phyloP scores from a whole-genome alignment of 2,888 invertebrate genomes.

The Phytoseiulus persimilis region DNA sequence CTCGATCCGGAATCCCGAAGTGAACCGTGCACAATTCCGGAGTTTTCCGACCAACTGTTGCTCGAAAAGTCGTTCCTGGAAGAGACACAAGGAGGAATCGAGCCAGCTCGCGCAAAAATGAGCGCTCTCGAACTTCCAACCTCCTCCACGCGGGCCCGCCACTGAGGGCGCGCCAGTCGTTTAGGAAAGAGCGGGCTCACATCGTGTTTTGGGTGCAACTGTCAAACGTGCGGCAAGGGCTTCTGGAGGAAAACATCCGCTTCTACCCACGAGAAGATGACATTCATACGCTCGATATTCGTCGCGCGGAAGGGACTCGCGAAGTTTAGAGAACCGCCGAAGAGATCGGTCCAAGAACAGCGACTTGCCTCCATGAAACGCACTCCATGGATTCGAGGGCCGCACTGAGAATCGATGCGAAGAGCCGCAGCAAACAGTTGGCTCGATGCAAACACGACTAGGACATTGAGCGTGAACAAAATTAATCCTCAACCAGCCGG shows the following conservation, averaged over 20 bases:
- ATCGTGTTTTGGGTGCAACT: not conserved
- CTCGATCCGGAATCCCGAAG: not conserved
- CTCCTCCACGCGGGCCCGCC: not conserved
- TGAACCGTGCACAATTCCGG: not conserved
- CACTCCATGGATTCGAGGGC: too few relatives aligned
- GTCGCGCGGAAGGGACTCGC: not conserved
- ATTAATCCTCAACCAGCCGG: not conserved
- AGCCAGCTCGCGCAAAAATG: not conserved
- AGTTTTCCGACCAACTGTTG: not conserved
- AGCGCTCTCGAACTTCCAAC: conserved; percentile 5
- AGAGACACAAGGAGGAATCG: not conserved
- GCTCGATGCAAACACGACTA: not conserved
- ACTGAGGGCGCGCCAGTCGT: not conserved
- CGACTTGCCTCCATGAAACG: too few relatives aligned
- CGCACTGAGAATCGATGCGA: not conserved
- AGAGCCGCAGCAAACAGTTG: not conserved
- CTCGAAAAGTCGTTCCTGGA: not conserved
- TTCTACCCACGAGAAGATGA: not conserved
- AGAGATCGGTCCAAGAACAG: too few relatives aligned
- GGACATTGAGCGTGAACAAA: not conserved
- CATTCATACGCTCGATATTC: not conserved
- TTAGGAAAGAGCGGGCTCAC: not conserved
- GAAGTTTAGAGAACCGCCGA: too few relatives aligned
- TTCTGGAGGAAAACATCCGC: not conserved
- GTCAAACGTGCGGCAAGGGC: not conserved